A percentile compares a stretch with the other conserved stretches of the same genome.
Conservation (phyloP, 2,888 invertebrate genomes). For the Actias luna region DNA sequence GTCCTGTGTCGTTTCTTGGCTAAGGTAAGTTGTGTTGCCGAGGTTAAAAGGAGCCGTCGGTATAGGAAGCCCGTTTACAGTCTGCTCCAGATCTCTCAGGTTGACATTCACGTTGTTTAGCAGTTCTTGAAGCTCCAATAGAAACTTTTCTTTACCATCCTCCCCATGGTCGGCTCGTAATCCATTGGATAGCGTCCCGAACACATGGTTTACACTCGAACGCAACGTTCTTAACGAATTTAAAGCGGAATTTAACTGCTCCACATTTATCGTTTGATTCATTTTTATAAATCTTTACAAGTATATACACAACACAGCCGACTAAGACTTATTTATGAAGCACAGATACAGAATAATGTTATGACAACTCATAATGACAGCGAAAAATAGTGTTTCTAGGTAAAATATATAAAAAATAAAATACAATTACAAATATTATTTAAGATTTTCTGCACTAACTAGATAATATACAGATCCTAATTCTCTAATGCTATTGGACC, state of each 20-base stretch:
- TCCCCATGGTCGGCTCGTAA: conserved; percentile 90
- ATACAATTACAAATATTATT: too few species aligned
- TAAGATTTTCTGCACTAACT: too few species aligned
- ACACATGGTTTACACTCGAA: conserved; percentile 92
- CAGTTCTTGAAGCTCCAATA: conserved; percentile 90
- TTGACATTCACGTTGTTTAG: conserved; percentile 90
- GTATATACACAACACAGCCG: too few species aligned
- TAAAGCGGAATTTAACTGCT: conserved; percentile 88
- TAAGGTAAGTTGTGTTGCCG: conserved; percentile 92
- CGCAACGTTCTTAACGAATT: conserved; percentile 89
- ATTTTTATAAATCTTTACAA: too few species aligned
- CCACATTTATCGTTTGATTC: conserved; percentile 75
- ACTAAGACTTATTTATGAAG: too few species aligned
- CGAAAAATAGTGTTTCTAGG: too few species aligned
- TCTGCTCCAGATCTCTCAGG: conserved; percentile 91
- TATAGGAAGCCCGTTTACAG: conserved; percentile 85
- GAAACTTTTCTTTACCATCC: conserved; percentile 90
- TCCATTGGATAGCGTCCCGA: conserved; percentile 92
- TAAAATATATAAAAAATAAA: too few species aligned
- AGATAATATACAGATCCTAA: too few species aligned
- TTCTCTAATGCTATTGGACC: too few species aligned
- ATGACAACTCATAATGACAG: too few species aligned
- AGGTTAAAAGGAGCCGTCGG: conserved; percentile 92
- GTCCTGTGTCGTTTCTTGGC: conserved; percentile 95
- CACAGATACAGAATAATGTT: too few species aligned